Percentiles rank a stretch among this genome's conserved stretches.
These are phyloP conservation scores for Drosophila willistoni DNA, from an alignment of 1,140 invertebrate genomes.

Conservation along the genomic window DNA sequence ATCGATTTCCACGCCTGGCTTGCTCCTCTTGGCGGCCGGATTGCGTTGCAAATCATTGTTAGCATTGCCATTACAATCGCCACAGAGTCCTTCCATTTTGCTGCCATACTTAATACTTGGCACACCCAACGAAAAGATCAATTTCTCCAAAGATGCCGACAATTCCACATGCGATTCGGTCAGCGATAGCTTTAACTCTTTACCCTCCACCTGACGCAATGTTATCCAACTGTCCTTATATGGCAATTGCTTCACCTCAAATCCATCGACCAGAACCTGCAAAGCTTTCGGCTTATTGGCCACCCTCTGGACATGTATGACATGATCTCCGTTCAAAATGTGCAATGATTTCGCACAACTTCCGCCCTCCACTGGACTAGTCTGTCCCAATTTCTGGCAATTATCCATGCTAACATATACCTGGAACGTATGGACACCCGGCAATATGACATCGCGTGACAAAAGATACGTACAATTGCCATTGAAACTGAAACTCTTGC, in stretches of 20 bases:
- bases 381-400: conserved; percentile 66
- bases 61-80: conserved; percentile 88
- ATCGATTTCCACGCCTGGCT: conserved; percentile 66
- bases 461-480: conserved; percentile 92
- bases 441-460: conserved; percentile 85
- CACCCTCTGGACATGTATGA: conserved; percentile 85
- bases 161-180: conserved; percentile 85
- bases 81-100: conserved; percentile 91
- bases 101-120: conserved; percentile 90
- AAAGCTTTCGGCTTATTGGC: conserved; percentile 52
- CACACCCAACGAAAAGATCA: conserved; percentile 85
- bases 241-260: conserved; percentile 83
- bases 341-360: conserved; percentile 83
- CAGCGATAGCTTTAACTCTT: conserved; percentile 84
- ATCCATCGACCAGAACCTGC: conserved; percentile 75
- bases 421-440: conserved; percentile 86
- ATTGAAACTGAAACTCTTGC: conserved; percentile 88
- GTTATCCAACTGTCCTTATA: conserved; percentile 85
- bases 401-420: conserved; percentile 78
- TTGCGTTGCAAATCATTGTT: conserved; percentile 86
- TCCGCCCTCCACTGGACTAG: conserved; percentile 34
- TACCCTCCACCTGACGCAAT: conserved; percentile 82
- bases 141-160: conserved; percentile 83
- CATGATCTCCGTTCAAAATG: conserved; percentile 87
- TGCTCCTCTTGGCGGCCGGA: conserved; percentile 67